These are phyloP conservation scores for Philereme transversata DNA, from an alignment of 2,888 invertebrate species.

Conservation along the genomic window DNA sequence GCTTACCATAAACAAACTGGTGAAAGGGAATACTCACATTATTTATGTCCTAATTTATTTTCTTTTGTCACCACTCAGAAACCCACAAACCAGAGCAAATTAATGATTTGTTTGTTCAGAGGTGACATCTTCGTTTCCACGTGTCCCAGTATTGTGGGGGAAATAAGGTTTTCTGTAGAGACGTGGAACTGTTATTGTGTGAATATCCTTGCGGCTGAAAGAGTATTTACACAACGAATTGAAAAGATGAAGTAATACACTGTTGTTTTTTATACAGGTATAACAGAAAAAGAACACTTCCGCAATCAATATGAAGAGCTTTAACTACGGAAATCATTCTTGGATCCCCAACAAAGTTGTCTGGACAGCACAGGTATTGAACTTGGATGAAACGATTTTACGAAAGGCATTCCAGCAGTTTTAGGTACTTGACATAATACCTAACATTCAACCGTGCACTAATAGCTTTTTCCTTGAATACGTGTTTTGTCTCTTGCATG, in stretches of 20 bases:
- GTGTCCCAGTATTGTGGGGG: conserved; percentile 58
- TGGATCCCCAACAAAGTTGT: background rate
- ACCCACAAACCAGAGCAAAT: conserved; percentile 29
- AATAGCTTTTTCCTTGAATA: no score
- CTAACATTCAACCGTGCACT: no score
- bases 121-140: conserved; percentile 52
- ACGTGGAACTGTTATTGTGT: conserved; percentile 61
- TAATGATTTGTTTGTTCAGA: conserved; percentile 47
- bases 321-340: background rate
- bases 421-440: no score
- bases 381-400: no score
- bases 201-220: conserved; percentile 68
- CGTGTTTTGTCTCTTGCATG: no score
- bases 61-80: conserved; percentile 8
- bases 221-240: conserved; percentile 50
- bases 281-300: no score
- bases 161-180: conserved; percentile 71
- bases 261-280: no score
- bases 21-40: conserved; percentile 6
- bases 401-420: no score
- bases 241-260: conserved; percentile 15
- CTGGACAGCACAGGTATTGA: no score
- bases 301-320: background rate
- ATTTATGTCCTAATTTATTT: conserved; percentile 4
- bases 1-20: background rate